These are phyloP conservation scores for Rhynchonema sp. DNA, from an alignment of 2,888 invertebrate species.

Conservation along the genomic window DNA sequence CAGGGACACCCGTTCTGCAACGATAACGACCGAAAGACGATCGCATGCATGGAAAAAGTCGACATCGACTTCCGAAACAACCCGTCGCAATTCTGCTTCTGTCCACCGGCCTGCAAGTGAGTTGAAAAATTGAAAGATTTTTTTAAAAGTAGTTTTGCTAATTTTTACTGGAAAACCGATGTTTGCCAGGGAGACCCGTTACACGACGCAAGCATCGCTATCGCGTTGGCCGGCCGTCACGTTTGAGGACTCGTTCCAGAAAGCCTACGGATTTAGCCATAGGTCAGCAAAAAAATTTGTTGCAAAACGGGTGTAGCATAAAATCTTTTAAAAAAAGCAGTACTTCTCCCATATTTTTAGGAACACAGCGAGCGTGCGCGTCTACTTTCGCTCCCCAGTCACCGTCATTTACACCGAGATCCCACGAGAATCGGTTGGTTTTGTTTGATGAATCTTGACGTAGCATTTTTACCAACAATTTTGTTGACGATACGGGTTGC, in stretches of 20 bases:
- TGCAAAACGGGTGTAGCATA: no score
- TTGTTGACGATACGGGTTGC: no score
- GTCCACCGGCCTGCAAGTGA: not conserved
- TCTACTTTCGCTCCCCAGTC: not conserved
- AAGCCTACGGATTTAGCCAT: not conserved
- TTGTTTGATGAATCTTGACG: no score
- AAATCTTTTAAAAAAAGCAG: not conserved
- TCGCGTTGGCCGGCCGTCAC: not conserved
- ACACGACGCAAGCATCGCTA: not conserved
- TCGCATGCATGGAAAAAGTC: not conserved
- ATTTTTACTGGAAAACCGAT: not conserved
- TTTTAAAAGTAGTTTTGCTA: not conserved
- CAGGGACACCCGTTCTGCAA: not conserved
- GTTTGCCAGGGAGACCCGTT: not conserved
- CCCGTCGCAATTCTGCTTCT: not conserved
- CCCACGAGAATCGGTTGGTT: conserved; percentile 4
- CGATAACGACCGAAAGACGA: not conserved
- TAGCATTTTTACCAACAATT: no score
- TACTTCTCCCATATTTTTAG: not conserved
- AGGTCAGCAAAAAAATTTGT: no score
- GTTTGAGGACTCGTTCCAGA: not conserved
- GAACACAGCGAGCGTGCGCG: conserved; percentile 3
- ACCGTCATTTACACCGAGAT: not conserved
- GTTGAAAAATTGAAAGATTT: no score
- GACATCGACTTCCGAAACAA: not conserved